Conservation (phyloP, 1,140 invertebrate genomes). For the Microplitis demolitor region DNA sequence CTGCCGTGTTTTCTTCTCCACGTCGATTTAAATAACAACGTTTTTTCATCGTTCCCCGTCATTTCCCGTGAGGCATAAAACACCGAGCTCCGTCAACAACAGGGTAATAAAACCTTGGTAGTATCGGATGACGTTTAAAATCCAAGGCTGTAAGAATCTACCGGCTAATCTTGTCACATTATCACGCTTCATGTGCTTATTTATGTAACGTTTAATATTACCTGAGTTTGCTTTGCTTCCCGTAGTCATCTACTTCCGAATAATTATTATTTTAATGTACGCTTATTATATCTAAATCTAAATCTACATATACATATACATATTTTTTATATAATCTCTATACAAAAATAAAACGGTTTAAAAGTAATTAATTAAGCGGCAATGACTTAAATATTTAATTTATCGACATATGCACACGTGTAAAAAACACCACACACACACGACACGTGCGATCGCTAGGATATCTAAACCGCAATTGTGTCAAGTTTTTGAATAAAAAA, state of each 20-base stretch:
- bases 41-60: conserved; percentile 52
- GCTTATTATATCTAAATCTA: no score
- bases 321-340: no score
- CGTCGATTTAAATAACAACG: neutral
- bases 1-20: conserved; percentile 1
- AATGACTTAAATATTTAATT: neutral
- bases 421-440: neutral
- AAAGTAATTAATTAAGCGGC: neutral
- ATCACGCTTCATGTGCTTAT: neutral
- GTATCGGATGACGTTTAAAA: neutral
- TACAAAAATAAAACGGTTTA: no score
- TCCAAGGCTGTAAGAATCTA: conserved; percentile 4
- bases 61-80: conserved; percentile 39
- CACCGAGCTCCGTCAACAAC: no score
- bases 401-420: conserved; percentile 6
- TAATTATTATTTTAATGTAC: neutral
- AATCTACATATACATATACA: no score
- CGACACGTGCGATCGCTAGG: neutral
- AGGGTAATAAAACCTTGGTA: neutral
- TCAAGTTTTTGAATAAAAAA: conserved; percentile 22
- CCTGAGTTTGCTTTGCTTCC: neutral
- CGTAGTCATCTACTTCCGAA: neutral
- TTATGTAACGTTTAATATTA: neutral
- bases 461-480: conserved; percentile 11
- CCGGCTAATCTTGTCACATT: conserved; percentile 19